Evolutionary conservation across 2,888 invertebrate species (phyloP).

Genomic region (Hirtodrosophila duncani): DNA sequence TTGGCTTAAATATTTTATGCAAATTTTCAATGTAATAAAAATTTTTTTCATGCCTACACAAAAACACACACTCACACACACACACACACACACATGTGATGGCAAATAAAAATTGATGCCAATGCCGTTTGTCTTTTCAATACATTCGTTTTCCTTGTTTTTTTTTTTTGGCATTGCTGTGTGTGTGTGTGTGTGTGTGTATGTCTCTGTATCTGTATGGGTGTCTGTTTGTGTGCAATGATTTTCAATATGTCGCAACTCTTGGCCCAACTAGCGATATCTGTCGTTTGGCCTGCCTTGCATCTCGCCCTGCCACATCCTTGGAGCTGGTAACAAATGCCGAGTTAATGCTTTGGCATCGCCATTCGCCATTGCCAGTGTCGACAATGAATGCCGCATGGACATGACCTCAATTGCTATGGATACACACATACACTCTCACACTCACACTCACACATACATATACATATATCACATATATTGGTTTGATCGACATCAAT

Average conservation of each 20-base stretch:
- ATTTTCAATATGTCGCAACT: slow-evolving; percentile 71
- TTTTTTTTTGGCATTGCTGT: slow-evolving; percentile 9
- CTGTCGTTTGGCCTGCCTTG: slow-evolving; percentile 22
- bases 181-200: slow-evolving; percentile 12
- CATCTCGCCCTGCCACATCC: background rate
- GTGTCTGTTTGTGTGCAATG: slow-evolving; percentile 49
- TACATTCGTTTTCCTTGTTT: slow-evolving; percentile 35
- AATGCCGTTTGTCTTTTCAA: slow-evolving; percentile 70
- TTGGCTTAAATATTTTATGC: slow-evolving; percentile 73
- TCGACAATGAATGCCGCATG: slow-evolving; percentile 69
- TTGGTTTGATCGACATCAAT: slow-evolving; percentile 70
- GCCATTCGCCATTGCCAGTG: slow-evolving; percentile 29
- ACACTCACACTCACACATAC: slow-evolving; percentile 3
- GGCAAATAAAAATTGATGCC: slow-evolving; percentile 65
- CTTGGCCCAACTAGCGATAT: slow-evolving; percentile 48
- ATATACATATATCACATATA: slow-evolving; percentile 22
- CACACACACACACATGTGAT: slow-evolving; percentile 10
- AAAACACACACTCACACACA: slow-evolving; percentile 12
- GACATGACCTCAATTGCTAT: slow-evolving; percentile 72
- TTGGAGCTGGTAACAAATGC: slow-evolving; percentile 65
- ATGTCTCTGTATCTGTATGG: background rate
- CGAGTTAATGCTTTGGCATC: slow-evolving; percentile 62
- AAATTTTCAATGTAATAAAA: slow-evolving; percentile 73
- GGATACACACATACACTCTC: slow-evolving; percentile 26
- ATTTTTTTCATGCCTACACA: slow-evolving; percentile 41